Evolutionary conservation across 2,113 vertebrate species (phyloP).

Genomic region (Bubo scandiacus): DNA sequence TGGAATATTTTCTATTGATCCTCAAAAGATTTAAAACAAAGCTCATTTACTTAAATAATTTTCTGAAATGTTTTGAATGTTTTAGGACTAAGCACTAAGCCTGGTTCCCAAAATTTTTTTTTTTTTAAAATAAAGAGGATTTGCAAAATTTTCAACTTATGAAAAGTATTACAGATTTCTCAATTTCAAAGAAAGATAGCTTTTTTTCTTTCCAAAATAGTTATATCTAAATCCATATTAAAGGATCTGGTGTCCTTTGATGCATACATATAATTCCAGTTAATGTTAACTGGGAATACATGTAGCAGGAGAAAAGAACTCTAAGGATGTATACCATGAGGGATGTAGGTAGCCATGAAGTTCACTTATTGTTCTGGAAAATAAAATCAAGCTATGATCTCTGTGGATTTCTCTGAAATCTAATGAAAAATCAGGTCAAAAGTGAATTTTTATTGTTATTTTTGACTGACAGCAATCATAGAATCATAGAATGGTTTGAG

Average conservation of each 20-base stretch:
- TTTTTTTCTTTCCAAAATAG: background rate
- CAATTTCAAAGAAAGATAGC: background rate
- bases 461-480: background rate
- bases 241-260: background rate
- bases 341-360: background rate
- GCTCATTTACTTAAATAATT: background rate
- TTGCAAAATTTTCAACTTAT: background rate
- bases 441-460: background rate
- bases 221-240: background rate
- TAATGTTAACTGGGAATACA: background rate
- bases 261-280: background rate
- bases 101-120: too few relatives aligned
- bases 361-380: background rate
- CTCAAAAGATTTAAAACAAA: background rate
- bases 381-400: background rate
- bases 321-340: background rate
- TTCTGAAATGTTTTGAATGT: background rate
- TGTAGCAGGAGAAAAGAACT: background rate
- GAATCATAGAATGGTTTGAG: too few relatives aligned
- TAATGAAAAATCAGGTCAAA: background rate
- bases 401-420: background rate
- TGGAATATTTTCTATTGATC: background rate
- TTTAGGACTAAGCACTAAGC: background rate
- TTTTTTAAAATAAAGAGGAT: background rate
- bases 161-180: background rate